These are phyloP conservation scores for Epiblema foenella DNA, from an alignment of 2,888 invertebrate genomes.

Conservation along the genomic window DNA sequence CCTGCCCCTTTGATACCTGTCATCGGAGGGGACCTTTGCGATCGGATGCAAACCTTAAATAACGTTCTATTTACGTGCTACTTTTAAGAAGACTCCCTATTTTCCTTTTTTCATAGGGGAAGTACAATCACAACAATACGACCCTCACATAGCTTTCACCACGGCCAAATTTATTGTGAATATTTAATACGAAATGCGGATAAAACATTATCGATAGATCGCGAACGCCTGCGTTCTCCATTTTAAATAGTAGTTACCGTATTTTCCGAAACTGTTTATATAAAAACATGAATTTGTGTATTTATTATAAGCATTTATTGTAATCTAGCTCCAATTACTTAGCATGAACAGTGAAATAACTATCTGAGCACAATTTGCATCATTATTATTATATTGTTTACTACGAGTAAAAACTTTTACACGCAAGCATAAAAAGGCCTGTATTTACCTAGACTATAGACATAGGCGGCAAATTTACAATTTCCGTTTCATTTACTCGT, in stretches of 20 bases:
- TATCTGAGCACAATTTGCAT: background rate
- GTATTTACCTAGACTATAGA: slow-evolving; percentile 25
- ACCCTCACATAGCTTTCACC: slow-evolving; percentile 50
- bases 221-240: too few species aligned
- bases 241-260: background rate
- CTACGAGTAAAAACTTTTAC: background rate
- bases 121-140: slow-evolving; percentile 58
- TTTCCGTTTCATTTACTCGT: slow-evolving; percentile 29
- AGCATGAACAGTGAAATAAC: too few species aligned
- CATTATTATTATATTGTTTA: slow-evolving; percentile 1
- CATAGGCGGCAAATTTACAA: slow-evolving; percentile 28
- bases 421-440: background rate
- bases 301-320: too few species aligned
- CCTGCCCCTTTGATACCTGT: slow-evolving; percentile 41
- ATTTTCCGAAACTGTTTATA: too few species aligned
- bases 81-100: slow-evolving; percentile 58
- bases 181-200: slow-evolving; percentile 36
- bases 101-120: slow-evolving; percentile 61
- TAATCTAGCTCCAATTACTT: too few species aligned
- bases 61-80: slow-evolving; percentile 67
- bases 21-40: slow-evolving; percentile 50
- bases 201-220: slow-evolving; percentile 7
- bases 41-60: slow-evolving; percentile 61
- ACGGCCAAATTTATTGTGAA: slow-evolving; percentile 37
- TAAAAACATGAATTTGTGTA: background rate